Percentiles rank a stretch among this genome's conserved stretches.
phyloP scores from a whole-genome alignment of 2,797 vertebrate species.

The Echeneis naucrates region DNA sequence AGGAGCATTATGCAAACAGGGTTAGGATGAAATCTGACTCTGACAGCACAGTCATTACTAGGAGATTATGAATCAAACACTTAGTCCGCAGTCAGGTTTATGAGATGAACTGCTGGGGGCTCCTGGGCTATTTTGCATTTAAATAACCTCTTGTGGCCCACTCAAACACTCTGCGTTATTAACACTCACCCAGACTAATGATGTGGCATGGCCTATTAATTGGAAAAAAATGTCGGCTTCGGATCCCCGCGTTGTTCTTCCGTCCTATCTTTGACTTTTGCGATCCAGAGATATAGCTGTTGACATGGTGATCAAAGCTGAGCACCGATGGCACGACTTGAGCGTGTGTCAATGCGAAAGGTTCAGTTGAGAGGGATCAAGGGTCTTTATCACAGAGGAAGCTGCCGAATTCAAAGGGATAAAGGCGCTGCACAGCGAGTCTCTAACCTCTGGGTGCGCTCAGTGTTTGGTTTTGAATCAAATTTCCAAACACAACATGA shows the following conservation, averaged over 20 bases:
- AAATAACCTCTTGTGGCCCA: constrained; percentile 62
- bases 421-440: constrained; percentile 11
- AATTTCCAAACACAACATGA: constrained; percentile 67
- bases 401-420: constrained; percentile 52
- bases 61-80: constrained; percentile 73
- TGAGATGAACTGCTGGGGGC: constrained; percentile 60
- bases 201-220: constrained; percentile 71
- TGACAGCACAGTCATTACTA: constrained; percentile 71
- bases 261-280: constrained; percentile 30
- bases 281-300: constrained; percentile 40
- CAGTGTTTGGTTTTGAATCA: constrained; percentile 60
- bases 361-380: constrained; percentile 60
- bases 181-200: constrained; percentile 64
- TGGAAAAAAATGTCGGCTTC: constrained; percentile 52
- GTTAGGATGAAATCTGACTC: constrained; percentile 73
- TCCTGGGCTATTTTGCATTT: constrained; percentile 74
- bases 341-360: constrained; percentile 36
- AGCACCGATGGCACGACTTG: constrained; percentile 50
- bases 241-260: constrained; percentile 33
- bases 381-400: constrained; percentile 51
- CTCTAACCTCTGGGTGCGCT: constrained; percentile 33
- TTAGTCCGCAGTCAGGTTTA: constrained; percentile 65
- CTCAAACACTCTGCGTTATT: constrained; percentile 62
- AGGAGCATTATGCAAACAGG: constrained; percentile 64
- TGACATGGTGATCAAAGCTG: constrained; percentile 67